Evolutionary conservation across 2,113 vertebrate genomes (phyloP).

Genomic region (Arothron firmamentum): DNA sequence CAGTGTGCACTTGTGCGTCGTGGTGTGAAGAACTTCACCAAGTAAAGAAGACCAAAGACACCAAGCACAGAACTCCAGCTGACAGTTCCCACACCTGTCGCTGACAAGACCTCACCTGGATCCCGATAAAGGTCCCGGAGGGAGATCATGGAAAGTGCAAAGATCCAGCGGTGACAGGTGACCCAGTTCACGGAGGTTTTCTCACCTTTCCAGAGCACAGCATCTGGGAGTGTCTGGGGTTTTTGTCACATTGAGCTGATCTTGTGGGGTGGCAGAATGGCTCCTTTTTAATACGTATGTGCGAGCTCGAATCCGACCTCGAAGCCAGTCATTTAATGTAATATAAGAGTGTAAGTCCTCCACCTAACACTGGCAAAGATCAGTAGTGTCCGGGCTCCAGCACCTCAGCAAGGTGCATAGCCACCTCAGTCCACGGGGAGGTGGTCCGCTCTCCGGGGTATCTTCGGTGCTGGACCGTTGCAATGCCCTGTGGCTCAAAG

Average conservation of each 20-base stretch:
- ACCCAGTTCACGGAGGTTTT: conserved; percentile 56
- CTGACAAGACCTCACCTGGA: conserved; percentile 64
- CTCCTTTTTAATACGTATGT: background rate
- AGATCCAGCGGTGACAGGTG: conserved; percentile 50
- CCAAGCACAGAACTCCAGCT: conserved; percentile 16
- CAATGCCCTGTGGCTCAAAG: conserved; percentile 45
- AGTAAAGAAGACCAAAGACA: conserved; percentile 31
- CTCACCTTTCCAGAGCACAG: conserved; percentile 46
- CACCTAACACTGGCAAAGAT: background rate
- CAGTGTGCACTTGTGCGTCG: conserved; percentile 44
- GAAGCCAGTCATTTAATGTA: no score
- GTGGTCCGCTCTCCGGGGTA: conserved; percentile 6
- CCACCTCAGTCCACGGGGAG: conserved; percentile 68
- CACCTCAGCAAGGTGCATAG: conserved; percentile 66
- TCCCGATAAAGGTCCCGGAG: conserved; percentile 34
- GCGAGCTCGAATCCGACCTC: no score
- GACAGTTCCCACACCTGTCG: conserved; percentile 34
- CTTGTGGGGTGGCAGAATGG: background rate
- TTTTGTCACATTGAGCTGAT: conserved; percentile 29
- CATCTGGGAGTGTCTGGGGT: conserved; percentile 17
- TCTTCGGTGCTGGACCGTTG: conserved; percentile 40
- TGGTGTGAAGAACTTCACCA: conserved; percentile 57
- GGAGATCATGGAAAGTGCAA: conserved; percentile 45
- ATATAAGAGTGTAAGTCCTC: no score
- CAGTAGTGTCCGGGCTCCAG: conserved; percentile 61